These are phyloP conservation scores for Rhinoptilus africanus DNA, from an alignment of 2,113 vertebrate genomes.

Conservation along the genomic window DNA sequence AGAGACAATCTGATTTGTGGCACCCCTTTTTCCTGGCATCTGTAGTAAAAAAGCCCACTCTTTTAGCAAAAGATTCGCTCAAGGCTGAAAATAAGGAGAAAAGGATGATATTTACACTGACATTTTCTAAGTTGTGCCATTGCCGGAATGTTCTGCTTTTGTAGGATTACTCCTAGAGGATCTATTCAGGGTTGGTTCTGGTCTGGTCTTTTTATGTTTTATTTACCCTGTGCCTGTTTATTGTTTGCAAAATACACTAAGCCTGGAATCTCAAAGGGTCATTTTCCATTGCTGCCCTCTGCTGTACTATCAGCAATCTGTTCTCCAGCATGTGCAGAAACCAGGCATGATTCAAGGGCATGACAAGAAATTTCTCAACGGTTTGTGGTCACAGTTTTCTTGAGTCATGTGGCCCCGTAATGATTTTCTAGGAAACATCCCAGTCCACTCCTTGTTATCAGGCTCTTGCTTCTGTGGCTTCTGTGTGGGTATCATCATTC, in stretches of 20 bases:
- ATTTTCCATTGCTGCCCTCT: constrained; percentile 43
- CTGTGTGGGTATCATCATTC: not conserved
- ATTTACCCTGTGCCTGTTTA: constrained; percentile 39
- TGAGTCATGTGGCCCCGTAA: not conserved
- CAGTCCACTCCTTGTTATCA: not conserved
- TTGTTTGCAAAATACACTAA: constrained; percentile 25
- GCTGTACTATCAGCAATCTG: constrained; percentile 10
- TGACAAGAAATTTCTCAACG: not conserved
- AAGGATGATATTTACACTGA: not conserved
- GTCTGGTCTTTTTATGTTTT: constrained; percentile 44
- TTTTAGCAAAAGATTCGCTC: not conserved
- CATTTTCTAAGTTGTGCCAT: not conserved
- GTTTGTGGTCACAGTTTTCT: not conserved
- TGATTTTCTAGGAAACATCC: not conserved
- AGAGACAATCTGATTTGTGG: not conserved
- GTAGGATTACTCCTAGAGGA: constrained; percentile 41
- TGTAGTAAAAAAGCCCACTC: not conserved
- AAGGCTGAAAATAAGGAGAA: not conserved
- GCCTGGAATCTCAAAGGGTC: constrained; percentile 14
- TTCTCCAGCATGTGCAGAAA: not conserved
- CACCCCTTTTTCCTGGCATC: not conserved
- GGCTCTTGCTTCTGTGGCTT: not conserved
- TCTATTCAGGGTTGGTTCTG: constrained; percentile 15
- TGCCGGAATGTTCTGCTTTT: not conserved
- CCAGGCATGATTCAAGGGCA: not conserved